Percentiles rank a stretch among this genome's conserved stretches.
phyloP scores from a whole-genome alignment of 2,113 vertebrate genomes.

The Corvus cornix region DNA sequence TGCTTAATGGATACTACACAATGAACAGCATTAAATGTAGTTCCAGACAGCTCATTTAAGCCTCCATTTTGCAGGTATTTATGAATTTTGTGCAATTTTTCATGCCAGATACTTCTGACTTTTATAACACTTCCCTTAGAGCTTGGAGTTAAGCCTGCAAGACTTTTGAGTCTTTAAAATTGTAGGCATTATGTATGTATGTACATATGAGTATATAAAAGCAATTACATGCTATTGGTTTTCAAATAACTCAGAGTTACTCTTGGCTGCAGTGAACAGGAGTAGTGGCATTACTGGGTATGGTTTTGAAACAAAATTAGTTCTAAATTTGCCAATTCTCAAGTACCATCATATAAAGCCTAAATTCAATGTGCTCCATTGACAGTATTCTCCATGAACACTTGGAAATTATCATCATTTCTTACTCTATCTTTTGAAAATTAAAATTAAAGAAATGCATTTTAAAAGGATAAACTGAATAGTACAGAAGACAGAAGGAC shows the following conservation, averaged over 20 bases:
- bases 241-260: background rate
- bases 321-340: conserved; percentile 2
- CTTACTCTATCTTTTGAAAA: background rate
- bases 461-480: background rate
- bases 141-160: background rate
- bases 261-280: background rate
- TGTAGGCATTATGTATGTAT: background rate
- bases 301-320: background rate
- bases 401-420: background rate
- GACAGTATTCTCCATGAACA: background rate
- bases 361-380: background rate
- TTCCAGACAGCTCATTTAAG: background rate
- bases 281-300: background rate
- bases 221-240: background rate
- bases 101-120: background rate
- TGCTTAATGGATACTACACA: background rate
- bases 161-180: background rate
- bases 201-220: background rate
- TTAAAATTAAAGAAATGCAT: background rate
- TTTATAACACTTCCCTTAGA: background rate
- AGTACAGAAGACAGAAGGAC: background rate
- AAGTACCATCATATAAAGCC: background rate
- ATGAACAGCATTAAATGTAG: background rate
- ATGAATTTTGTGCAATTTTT: background rate
- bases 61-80: background rate